Evolutionary conservation across 2,113 vertebrate species (phyloP).

Genomic region (Gadus macrocephalus): DNA sequence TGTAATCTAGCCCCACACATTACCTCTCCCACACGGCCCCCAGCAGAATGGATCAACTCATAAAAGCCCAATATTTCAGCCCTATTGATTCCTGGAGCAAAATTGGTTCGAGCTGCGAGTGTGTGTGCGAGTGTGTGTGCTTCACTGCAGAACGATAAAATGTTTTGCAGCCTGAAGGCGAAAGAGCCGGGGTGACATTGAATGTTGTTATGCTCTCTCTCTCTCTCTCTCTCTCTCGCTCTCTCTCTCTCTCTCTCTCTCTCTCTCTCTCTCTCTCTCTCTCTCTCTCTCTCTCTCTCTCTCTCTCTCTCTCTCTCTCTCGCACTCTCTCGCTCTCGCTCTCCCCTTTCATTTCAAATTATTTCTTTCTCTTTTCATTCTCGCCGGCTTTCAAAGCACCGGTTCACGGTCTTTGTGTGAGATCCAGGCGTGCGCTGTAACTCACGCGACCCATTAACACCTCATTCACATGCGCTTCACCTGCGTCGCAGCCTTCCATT

Average conservation of each 20-base stretch:
- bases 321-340: slow-evolving; percentile 24
- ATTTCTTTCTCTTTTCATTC: slow-evolving; percentile 36
- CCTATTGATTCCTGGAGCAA: slow-evolving; percentile 75
- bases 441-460: slow-evolving; percentile 25
- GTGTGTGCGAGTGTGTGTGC: slow-evolving; percentile 17
- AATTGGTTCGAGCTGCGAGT: slow-evolving; percentile 72
- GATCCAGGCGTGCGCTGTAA: slow-evolving; percentile 25
- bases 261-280: slow-evolving; percentile 4
- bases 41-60: slow-evolving; percentile 70
- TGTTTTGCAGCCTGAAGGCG: slow-evolving; percentile 54
- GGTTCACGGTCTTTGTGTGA: slow-evolving; percentile 26
- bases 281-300: background rate
- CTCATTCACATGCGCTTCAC: background rate
- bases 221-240: background rate
- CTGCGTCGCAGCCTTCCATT: slow-evolving; percentile 24
- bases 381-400: slow-evolving; percentile 10
- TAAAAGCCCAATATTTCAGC: slow-evolving; percentile 74
- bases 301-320: background rate
- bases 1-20: slow-evolving; percentile 67
- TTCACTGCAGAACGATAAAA: slow-evolving; percentile 54
- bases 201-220: slow-evolving; percentile 27
- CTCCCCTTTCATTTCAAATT: slow-evolving; percentile 32
- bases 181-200: slow-evolving; percentile 64
- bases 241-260: slow-evolving; percentile 20
- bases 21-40: slow-evolving; percentile 59